Conservation (phyloP, 2,797 vertebrate genomes). For the Nyctibius grandis region DNA sequence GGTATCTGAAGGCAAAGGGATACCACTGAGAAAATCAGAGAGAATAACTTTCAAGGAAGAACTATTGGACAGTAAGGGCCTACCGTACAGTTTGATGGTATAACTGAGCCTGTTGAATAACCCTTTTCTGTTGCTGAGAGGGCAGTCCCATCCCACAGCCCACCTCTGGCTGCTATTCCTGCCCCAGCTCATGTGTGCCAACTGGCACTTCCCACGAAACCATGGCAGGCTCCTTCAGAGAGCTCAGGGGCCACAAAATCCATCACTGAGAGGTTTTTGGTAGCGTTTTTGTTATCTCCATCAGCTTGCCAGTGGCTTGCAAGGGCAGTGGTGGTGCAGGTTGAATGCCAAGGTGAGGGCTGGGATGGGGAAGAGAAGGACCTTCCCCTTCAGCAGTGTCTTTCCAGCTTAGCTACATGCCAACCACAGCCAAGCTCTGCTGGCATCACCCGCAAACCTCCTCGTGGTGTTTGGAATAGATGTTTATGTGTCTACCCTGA, state of each 20-base stretch:
- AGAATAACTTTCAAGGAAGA: neutral
- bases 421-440: neutral
- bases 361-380: neutral
- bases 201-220: neutral
- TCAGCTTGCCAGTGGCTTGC: neutral
- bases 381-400: neutral
- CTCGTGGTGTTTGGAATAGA: rapidly evolving
- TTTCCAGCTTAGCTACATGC: neutral
- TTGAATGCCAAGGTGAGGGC: neutral
- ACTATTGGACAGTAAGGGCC: neutral
- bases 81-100: neutral
- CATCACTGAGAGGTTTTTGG: neutral
- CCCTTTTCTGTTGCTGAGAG: neutral
- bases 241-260: neutral
- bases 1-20: neutral
- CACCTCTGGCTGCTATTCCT: neutral
- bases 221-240: neutral
- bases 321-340: neutral
- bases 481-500: neutral
- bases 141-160: neutral
- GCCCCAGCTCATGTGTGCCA: neutral
- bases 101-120: neutral
- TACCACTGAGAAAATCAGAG: neutral
- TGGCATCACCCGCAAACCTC: neutral
- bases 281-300: neutral